Conservation (phyloP, 2,113 vertebrate genomes). For the Elephantulus edwardii region DNA sequence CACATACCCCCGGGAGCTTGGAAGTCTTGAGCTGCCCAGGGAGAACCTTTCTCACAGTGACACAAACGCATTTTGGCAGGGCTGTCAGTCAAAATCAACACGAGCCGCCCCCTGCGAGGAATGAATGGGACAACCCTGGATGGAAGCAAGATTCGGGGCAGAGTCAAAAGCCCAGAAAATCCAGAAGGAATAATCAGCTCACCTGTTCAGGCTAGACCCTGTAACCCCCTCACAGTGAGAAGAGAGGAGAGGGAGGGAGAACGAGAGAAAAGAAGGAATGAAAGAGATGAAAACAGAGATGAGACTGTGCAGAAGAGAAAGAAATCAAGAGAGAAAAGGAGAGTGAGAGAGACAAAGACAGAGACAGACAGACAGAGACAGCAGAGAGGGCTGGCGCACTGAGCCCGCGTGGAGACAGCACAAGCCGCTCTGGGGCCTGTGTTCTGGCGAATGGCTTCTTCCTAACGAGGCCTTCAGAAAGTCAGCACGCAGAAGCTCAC, state of each 20-base stretch:
- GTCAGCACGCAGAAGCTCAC: not conserved
- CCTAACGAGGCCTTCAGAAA: too few species aligned
- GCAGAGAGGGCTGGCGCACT: not conserved
- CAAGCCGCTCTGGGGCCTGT: accelerated
- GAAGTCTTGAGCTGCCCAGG: not conserved
- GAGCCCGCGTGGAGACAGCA: not conserved
- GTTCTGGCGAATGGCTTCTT: not conserved
- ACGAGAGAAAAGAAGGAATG: too few species aligned
- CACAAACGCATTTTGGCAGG: not conserved
- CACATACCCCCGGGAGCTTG: too few species aligned
- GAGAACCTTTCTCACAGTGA: not conserved
- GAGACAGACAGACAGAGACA: not conserved
- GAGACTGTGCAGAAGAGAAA: too few species aligned
- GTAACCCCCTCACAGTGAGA: not conserved
- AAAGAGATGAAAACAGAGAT: too few species aligned
- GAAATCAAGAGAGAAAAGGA: not conserved
- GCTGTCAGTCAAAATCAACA: not conserved
- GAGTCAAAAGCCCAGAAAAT: not conserved
- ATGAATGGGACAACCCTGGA: accelerated
- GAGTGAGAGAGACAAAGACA: not conserved
- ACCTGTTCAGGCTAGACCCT: not conserved
- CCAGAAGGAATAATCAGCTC: not conserved
- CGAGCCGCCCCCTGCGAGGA: not conserved
- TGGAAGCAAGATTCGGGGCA: not conserved
- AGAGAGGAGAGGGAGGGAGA: too few species aligned